Percentiles rank a stretch among this genome's conserved stretches.
These are phyloP conservation scores for Ectropis crepuscularia DNA, from an alignment of 2,888 invertebrate genomes.

Conservation along the genomic window DNA sequence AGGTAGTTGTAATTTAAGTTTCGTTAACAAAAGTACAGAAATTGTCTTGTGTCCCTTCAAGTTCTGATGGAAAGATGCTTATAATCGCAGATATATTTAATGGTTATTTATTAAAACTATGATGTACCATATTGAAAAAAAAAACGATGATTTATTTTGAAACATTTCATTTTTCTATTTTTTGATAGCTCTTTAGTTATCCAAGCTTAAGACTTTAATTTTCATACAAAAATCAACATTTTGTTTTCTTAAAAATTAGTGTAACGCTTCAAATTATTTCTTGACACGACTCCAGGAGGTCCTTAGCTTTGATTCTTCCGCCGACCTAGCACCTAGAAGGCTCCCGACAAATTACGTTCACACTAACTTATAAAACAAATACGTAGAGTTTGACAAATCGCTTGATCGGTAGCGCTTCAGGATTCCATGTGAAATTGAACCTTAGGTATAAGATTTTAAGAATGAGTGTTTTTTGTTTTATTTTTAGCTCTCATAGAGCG, in stretches of 20 bases:
- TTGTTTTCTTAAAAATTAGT: background rate
- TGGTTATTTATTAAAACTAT: no score
- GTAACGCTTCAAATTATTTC: constrained; percentile 5
- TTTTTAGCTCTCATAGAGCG: constrained; percentile 61
- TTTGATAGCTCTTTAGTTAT: no score
- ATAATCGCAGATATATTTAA: no score
- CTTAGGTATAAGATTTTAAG: constrained; percentile 36
- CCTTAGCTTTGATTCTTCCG: constrained; percentile 51
- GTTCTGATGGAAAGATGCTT: no score
- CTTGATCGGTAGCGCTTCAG: constrained; percentile 62
- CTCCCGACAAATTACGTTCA: constrained; percentile 67
- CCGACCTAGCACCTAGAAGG: constrained; percentile 66
- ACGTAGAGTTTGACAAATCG: constrained; percentile 68
- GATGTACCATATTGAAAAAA: no score
- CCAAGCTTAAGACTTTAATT: no score
- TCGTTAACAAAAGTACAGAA: no score
- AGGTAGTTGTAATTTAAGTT: no score
- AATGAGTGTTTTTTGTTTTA: constrained; percentile 52
- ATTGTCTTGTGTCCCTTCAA: no score
- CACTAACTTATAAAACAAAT: constrained; percentile 75
- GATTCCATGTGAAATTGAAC: constrained; percentile 32
- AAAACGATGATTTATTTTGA: no score
- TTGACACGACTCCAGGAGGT: constrained; percentile 49
- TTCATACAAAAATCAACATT: no score
- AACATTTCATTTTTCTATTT: no score